Conservation (phyloP, 2,113 vertebrate species). For the Copsychus sechellarum region DNA sequence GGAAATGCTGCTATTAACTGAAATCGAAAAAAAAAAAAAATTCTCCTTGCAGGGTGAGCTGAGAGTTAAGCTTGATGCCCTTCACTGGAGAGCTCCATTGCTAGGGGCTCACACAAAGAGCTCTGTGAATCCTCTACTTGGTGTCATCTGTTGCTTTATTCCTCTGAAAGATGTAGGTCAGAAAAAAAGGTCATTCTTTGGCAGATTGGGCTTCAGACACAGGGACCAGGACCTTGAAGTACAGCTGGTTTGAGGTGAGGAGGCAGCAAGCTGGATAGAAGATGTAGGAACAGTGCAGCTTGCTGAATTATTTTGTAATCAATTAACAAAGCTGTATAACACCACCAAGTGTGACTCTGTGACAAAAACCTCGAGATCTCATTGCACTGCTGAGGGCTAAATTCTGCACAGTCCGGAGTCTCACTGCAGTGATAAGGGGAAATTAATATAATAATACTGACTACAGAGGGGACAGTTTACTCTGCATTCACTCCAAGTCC, state of each 20-base stretch:
- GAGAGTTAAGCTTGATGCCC: slow-evolving; percentile 14
- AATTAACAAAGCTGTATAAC: neutral
- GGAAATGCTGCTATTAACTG: slow-evolving; percentile 1
- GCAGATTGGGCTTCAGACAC: neutral
- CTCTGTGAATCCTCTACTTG: neutral
- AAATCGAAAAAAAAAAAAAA: neutral
- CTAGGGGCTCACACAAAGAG: slow-evolving; percentile 2
- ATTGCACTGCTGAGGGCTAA: neutral
- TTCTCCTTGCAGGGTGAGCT: neutral
- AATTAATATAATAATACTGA: neutral
- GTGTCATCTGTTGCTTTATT: slow-evolving; percentile 52
- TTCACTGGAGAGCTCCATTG: slow-evolving; percentile 1
- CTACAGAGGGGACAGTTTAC: neutral
- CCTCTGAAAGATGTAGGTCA: neutral
- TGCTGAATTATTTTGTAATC: slow-evolving; percentile 20
- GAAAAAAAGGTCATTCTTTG: slow-evolving; percentile 8
- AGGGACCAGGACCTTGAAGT: neutral
- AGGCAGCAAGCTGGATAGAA: neutral
- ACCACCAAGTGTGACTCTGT: neutral
- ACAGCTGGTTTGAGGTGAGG: neutral
- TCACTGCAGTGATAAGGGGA: neutral
- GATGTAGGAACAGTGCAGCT: neutral
- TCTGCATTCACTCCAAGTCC: neutral
- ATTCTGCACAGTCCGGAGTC: neutral
- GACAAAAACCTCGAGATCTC: neutral